Percentiles rank a stretch among this genome's conserved stretches.
Evolutionary conservation across 2,113 vertebrate genomes (phyloP).

Genomic region (Pterocles burchelli): DNA sequence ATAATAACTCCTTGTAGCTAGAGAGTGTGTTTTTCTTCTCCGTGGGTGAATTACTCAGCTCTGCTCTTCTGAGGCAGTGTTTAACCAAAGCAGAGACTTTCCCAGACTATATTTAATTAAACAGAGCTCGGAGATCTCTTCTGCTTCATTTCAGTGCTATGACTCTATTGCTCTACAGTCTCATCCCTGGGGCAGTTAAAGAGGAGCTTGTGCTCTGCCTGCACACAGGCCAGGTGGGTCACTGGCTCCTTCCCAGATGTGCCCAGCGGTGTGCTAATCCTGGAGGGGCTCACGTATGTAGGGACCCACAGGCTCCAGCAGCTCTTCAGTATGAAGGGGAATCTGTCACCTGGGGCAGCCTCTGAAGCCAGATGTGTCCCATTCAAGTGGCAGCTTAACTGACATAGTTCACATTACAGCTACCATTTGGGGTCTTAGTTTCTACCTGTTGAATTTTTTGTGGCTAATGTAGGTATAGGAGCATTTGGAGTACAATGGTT

Average conservation of each 20-base stretch:
- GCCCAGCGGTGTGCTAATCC: background rate
- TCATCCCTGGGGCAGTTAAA: background rate
- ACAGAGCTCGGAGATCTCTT: background rate
- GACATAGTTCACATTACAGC: background rate
- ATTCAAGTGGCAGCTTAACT: background rate
- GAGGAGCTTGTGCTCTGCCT: background rate
- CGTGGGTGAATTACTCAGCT: slow-evolving; percentile 35
- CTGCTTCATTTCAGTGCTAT: background rate
- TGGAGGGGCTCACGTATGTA: accelerated
- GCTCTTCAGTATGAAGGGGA: background rate
- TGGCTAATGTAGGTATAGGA: background rate
- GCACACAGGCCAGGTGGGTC: background rate
- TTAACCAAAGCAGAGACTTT: slow-evolving; percentile 48
- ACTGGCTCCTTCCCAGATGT: background rate
- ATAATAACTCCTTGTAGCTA: slow-evolving; percentile 51
- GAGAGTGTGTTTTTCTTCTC: slow-evolving; percentile 1
- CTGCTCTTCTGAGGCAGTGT: slow-evolving; percentile 29
- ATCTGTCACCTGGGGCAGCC: background rate
- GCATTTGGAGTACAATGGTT: background rate
- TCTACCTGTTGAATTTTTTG: background rate
- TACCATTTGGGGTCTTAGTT: background rate
- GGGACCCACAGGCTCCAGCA: background rate
- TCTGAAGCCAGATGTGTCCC: background rate
- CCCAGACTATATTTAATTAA: slow-evolving; percentile 46
- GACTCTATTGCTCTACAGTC: background rate